Evolutionary conservation across 2,888 invertebrate genomes (phyloP), one percentile per base, ranked within the genome.

Genomic region (Drosophila parthenogenetica): DNA sequence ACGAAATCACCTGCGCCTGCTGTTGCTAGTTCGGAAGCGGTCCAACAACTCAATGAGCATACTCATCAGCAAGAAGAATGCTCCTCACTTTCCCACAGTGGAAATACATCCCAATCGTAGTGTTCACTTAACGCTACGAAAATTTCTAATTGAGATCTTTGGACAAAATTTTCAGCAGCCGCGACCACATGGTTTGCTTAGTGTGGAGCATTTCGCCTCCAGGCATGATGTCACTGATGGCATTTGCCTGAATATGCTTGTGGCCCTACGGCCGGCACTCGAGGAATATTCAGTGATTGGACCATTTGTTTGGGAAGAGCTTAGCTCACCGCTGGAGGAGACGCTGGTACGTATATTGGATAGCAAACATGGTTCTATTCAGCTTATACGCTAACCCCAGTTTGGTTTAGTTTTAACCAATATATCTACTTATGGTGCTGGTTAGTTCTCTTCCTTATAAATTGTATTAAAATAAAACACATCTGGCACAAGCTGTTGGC

Each of bases 81-180:
- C 95, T 29, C 94, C 96, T 90, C 97, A 98, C 93, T 94, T 98
- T 80, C 98, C 98, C 25, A 94, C 96, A n/a, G 97, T 97, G 90
- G 97, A 98, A 93, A 95, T 98, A 72, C 96, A 97, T 93, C 97
- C 97, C 32, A 94, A 95, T 48, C 89, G 85, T 29, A 97, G 96
- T 92, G 92, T 98, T 16, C 97, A 98, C 92, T 96, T 97, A 1
- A 97, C 97, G 51, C 92, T 98, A 72, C 94, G 97, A 77, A 95
- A 96, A 90, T 98, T 97, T 91, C 97, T 98, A 97, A 95, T 97
- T 70, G 96, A 98, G 92, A 94, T 98, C 89, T 98, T 98, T 93
- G 97, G 97, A 17, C 95, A 96, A 60, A 97, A 96, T 90, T 94
- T 97, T 25, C 96, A 97, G 0, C 95, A 95, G 70, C 98, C 98